Percentiles rank a stretch among this genome's conserved stretches.
These are phyloP conservation scores for Aleiodes sp. DNA, from an alignment of 1,140 invertebrate species.

Conservation along the genomic window DNA sequence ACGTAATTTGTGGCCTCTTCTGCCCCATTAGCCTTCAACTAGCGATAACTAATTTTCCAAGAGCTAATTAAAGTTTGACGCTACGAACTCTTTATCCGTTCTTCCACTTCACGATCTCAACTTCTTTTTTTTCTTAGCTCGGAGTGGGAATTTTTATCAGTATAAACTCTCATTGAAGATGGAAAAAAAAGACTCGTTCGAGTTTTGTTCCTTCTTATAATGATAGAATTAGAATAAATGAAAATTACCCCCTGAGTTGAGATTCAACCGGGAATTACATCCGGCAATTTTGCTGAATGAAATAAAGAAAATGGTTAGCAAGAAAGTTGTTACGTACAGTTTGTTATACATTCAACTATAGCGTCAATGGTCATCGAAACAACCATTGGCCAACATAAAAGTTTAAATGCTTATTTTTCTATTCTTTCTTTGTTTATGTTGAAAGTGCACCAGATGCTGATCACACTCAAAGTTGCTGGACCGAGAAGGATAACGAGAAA, in stretches of 20 bases:
- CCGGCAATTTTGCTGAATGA: slow-evolving; percentile 28
- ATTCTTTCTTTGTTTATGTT: neutral
- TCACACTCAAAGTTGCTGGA: slow-evolving; percentile 11
- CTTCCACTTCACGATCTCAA: neutral
- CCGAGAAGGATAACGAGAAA: slow-evolving; percentile 31
- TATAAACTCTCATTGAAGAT: too few species aligned
- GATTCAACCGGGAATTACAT: slow-evolving; percentile 32
- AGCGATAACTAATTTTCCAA: slow-evolving; percentile 42
- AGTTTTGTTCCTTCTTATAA: slow-evolving; percentile 18
- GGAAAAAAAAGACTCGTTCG: slow-evolving; percentile 7
- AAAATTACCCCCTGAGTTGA: slow-evolving; percentile 35
- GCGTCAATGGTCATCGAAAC: neutral
- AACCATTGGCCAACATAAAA: neutral
- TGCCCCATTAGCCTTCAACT: slow-evolving; percentile 34
- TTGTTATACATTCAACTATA: neutral
- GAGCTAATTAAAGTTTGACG: slow-evolving; percentile 39
- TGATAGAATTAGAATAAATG: slow-evolving; percentile 32
- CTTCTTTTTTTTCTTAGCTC: neutral
- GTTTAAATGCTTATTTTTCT: neutral
- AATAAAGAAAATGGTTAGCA: slow-evolving; percentile 9
- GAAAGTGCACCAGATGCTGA: slow-evolving; percentile 7
- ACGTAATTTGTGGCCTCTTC: slow-evolving; percentile 35
- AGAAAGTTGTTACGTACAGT: slow-evolving; percentile 15
- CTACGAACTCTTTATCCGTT: neutral
- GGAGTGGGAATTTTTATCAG: too few species aligned